Conservation (phyloP, 2,888 invertebrate genomes). For the Lissonota sp. region DNA sequence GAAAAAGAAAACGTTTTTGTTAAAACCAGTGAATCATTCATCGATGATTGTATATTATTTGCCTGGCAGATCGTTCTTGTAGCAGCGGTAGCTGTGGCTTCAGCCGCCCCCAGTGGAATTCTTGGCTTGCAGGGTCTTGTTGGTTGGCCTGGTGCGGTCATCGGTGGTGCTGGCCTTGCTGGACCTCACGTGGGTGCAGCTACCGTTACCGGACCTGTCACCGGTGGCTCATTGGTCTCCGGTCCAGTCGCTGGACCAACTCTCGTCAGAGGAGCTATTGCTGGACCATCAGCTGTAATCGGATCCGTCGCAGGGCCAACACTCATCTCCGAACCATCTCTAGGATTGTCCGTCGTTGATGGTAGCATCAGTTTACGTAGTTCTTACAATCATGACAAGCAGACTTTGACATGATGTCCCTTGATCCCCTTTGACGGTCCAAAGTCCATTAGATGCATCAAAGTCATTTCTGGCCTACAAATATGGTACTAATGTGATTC, state of each 20-base stretch:
- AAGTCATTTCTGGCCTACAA: neutral
- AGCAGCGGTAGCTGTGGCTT: slow-evolving; percentile 62
- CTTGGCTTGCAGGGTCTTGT: slow-evolving; percentile 53
- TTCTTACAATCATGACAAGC: neutral
- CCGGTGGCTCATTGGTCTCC: slow-evolving; percentile 61
- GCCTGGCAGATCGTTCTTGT: slow-evolving; percentile 52
- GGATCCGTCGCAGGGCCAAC: slow-evolving; percentile 72
- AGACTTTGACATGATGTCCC: too few relatives aligned
- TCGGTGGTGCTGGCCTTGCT: slow-evolving; percentile 59
- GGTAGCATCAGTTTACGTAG: slow-evolving; percentile 44
- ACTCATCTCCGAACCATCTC: slow-evolving; percentile 65
- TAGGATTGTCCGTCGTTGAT: slow-evolving; percentile 61
- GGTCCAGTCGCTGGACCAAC: slow-evolving; percentile 66
- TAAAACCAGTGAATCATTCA: neutral
- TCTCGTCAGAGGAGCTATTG: slow-evolving; percentile 63
- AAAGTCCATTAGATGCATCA: neutral
- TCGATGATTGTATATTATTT: slow-evolving; percentile 35
- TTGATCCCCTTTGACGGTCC: neutral
- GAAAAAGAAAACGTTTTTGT: slow-evolving; percentile 34
- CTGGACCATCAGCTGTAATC: slow-evolving; percentile 68
- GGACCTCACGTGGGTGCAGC: slow-evolving; percentile 64
- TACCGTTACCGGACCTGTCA: slow-evolving; percentile 62
- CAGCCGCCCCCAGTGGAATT: slow-evolving; percentile 69
- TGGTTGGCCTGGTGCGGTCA: slow-evolving; percentile 56
- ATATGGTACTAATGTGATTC: neutral